phyloP scores from a whole-genome alignment of 2,797 vertebrate genomes.

The Myripristis jacobus region DNA sequence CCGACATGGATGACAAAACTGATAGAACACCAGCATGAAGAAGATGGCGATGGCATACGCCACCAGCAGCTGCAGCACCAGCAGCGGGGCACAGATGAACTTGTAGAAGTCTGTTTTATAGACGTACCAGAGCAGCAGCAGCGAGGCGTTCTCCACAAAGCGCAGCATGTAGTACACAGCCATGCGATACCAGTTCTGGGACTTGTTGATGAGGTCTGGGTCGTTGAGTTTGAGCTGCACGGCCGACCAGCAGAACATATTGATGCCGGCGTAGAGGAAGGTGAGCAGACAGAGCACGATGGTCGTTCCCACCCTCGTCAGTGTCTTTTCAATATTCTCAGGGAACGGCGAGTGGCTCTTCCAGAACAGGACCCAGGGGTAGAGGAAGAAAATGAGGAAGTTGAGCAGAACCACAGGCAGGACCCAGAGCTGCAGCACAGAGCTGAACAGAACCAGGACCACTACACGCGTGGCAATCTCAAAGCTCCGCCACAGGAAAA shows the following conservation, averaged over 20 bases:
- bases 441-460: constrained; percentile 95
- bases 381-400: constrained; percentile 91
- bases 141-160: constrained; percentile 91
- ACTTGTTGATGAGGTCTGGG: constrained; percentile 95
- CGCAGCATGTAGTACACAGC: constrained; percentile 93
- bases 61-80: constrained; percentile 91
- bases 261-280: constrained; percentile 95
- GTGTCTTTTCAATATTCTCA: constrained; percentile 95
- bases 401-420: constrained; percentile 89
- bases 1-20: constrained; percentile 96
- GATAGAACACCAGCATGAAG: constrained; percentile 98
- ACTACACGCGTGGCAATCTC: constrained; percentile 94
- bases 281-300: constrained; percentile 94
- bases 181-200: constrained; percentile 93
- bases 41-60: constrained; percentile 89
- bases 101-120: constrained; percentile 92
- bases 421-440: constrained; percentile 92
- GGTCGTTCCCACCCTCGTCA: constrained; percentile 92
- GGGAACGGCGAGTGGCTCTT: constrained; percentile 93
- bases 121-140: constrained; percentile 93
- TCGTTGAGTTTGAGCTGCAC: constrained; percentile 93
- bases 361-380: constrained; percentile 96
- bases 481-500: constrained; percentile 96
- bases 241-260: constrained; percentile 99
- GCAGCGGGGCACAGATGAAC: constrained; percentile 88